Evolutionary conservation across 2,113 vertebrate genomes (phyloP).

Genomic region (Dipodomys ordii): DNA sequence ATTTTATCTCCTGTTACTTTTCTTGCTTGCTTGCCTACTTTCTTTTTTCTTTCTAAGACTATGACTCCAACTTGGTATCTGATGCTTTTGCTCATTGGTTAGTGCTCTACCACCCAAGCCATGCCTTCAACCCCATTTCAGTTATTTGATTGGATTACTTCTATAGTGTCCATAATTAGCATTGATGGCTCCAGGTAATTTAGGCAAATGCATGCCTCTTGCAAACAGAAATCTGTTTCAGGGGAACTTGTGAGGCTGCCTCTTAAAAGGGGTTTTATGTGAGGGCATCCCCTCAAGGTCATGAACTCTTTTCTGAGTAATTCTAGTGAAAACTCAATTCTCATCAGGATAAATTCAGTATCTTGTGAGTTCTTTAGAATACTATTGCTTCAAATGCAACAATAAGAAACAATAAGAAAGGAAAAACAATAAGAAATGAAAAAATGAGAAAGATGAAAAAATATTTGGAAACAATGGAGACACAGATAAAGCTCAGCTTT

Average conservation of each 20-base stretch:
- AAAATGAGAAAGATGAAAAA: slow-evolving; percentile 16
- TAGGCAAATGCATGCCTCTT: neutral
- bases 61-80: no score
- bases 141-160: neutral
- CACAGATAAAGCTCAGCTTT: neutral
- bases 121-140: no score
- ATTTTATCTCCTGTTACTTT: neutral
- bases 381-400: slow-evolving; percentile 6
- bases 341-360: neutral
- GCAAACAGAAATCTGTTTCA: slow-evolving; percentile 24
- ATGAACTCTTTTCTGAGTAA: neutral
- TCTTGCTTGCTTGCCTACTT: no score
- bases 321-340: slow-evolving; percentile 41
- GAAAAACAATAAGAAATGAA: neutral
- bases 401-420: neutral
- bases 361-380: slow-evolving; percentile 1
- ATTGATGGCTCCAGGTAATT: neutral
- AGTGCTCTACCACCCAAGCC: no score
- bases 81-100: no score
- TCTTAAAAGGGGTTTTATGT: neutral
- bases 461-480: neutral
- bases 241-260: neutral
- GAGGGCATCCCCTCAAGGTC: neutral
- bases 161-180: neutral
- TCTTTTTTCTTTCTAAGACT: no score